These are phyloP conservation scores for Trimorus sp. DNA, from an alignment of 2,888 invertebrate genomes.

Conservation along the genomic window DNA sequence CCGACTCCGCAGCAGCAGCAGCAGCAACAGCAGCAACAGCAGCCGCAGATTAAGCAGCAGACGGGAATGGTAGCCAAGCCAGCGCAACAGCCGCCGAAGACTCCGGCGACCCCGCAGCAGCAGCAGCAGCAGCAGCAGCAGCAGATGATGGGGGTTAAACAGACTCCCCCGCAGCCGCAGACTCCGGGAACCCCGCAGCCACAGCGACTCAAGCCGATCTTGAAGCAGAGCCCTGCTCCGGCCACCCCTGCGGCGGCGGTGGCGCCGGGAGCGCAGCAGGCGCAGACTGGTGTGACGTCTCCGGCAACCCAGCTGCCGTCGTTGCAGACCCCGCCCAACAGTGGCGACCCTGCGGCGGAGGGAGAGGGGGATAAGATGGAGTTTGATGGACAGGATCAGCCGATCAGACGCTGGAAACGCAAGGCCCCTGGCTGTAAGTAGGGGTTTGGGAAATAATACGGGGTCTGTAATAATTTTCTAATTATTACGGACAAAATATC, in stretches of 20 bases:
- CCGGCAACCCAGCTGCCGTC: no score
- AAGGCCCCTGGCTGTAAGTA: slow-evolving; percentile 75
- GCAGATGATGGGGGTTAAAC: slow-evolving; percentile 55
- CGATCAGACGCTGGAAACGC: slow-evolving; percentile 75
- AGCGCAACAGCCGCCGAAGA: slow-evolving; percentile 34
- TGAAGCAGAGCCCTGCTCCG: slow-evolving; percentile 71
- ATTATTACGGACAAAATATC: no score
- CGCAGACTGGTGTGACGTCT: neutral
- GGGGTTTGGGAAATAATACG: no score
- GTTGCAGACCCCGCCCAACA: no score
- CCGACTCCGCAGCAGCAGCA: slow-evolving; percentile 45
- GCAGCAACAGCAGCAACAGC: slow-evolving; percentile 37
- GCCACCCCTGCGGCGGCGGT: no score
- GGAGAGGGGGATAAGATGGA: no score
- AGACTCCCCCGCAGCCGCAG: slow-evolving; percentile 2
- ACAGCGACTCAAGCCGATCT: slow-evolving; percentile 78
- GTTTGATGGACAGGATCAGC: slow-evolving; percentile 68
- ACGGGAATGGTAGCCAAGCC: slow-evolving; percentile 56
- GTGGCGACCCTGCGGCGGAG: no score
- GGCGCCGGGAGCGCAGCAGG: slow-evolving; percentile 10
- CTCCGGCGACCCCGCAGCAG: slow-evolving; percentile 57
- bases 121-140: slow-evolving; percentile 66
- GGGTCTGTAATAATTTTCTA: no score
- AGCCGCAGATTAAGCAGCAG: slow-evolving; percentile 33
- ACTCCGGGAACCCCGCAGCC: slow-evolving; percentile 67